Percentiles rank a stretch among this genome's conserved stretches.
phyloP scores from a whole-genome alignment of 2,113 vertebrate species.

The Coreoperca whiteheadi region DNA sequence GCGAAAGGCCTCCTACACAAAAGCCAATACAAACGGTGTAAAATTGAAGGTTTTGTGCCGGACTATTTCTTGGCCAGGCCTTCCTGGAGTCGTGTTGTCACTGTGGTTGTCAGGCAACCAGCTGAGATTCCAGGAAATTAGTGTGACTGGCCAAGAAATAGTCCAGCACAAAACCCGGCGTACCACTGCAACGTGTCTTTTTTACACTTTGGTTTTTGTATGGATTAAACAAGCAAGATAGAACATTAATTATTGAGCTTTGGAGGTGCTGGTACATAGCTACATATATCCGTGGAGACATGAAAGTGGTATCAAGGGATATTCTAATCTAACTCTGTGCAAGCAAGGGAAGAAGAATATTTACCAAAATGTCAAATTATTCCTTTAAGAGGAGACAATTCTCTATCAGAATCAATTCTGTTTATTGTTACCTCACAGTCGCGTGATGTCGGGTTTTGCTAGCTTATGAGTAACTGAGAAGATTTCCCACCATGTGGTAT shows the following conservation, averaged over 20 bases:
- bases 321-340: too few species aligned
- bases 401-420: too few species aligned
- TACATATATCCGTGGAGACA: too few species aligned
- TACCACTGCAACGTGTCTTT: background rate
- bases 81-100: background rate
- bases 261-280: too few species aligned
- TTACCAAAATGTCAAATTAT: background rate
- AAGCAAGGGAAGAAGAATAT: background rate
- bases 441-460: too few species aligned
- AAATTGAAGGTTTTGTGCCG: background rate
- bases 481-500: background rate
- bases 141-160: background rate
- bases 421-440: too few species aligned
- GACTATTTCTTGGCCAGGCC: background rate
- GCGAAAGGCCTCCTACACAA: background rate
- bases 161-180: background rate
- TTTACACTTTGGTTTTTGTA: too few species aligned
- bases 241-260: too few species aligned
- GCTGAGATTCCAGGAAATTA: too few species aligned
- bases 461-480: too few species aligned
- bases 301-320: too few species aligned
- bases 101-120: background rate
- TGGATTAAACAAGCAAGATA: too few species aligned
- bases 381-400: background rate
- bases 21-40: background rate